phyloP scores from a whole-genome alignment of 2,797 vertebrate genomes.

The Rachycentron canadum region DNA sequence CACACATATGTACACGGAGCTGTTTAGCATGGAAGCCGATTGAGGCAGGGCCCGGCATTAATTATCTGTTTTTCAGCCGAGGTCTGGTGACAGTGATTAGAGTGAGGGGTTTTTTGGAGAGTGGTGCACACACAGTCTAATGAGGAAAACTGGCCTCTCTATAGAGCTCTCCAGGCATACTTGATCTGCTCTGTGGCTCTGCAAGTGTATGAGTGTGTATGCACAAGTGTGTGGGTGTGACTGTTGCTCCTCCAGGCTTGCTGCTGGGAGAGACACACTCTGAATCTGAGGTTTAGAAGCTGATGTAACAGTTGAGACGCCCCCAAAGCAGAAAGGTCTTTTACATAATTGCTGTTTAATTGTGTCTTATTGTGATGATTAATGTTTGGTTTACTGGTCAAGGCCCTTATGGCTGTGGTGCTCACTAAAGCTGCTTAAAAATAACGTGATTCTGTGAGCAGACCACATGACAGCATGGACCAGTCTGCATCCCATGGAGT shows the following conservation, averaged over 20 bases:
- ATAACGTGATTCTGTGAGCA: conserved; percentile 34
- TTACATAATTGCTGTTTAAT: conserved; percentile 70
- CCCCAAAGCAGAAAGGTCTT: conserved; percentile 61
- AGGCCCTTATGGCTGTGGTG: conserved; percentile 33
- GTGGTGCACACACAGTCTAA: conserved; percentile 78
- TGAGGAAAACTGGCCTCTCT: conserved; percentile 84
- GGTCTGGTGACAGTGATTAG: conserved; percentile 87
- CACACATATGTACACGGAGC: conserved; percentile 70
- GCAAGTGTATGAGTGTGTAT: conserved; percentile 39
- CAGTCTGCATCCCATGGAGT: conserved; percentile 55
- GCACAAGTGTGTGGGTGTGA: conserved; percentile 66
- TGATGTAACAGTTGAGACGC: conserved; percentile 64
- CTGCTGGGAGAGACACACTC: conserved; percentile 60
- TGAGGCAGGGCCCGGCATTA: conserved; percentile 82
- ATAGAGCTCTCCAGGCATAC: conserved; percentile 78
- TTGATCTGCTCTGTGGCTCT: conserved; percentile 77
- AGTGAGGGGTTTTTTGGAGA: conserved; percentile 76
- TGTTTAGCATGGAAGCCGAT: conserved; percentile 80
- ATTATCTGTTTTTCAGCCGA: conserved; percentile 79
- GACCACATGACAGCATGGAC: conserved; percentile 54
- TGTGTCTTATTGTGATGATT: conserved; percentile 68
- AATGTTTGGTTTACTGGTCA: conserved; percentile 51
- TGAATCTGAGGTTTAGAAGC: conserved; percentile 56
- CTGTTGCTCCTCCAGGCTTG: conserved; percentile 66
- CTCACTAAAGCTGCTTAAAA: conserved; percentile 39